Percentiles rank a stretch among this genome's conserved stretches.
Conservation (phyloP, 2,888 invertebrate genomes). For the Nebria brevicollis region DNA sequence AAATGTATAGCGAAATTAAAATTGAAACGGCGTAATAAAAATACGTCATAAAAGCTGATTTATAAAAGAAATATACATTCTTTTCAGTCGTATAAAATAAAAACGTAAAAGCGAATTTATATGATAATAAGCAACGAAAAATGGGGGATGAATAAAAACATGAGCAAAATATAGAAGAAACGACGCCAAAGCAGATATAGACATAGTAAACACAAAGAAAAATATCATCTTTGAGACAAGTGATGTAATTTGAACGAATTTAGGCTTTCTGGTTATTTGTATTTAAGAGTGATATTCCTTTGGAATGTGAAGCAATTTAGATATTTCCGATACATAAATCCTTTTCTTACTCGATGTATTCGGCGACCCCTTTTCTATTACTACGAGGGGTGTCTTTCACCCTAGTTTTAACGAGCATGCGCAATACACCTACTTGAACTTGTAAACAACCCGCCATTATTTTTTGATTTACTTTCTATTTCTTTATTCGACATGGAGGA, state of each 20-base stretch:
- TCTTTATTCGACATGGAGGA: not conserved
- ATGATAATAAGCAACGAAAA: slow-evolving; percentile 33
- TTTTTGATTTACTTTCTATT: slow-evolving; percentile 2
- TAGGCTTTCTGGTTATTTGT: slow-evolving; percentile 18
- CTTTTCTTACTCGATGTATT: slow-evolving; percentile 55
- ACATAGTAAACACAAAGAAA: slow-evolving; percentile 45
- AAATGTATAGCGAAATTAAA: not conserved
- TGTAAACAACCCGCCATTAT: slow-evolving; percentile 39
- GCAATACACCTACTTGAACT: not conserved
- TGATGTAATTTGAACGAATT: slow-evolving; percentile 23
- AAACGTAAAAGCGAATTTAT: slow-evolving; percentile 31
- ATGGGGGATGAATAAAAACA: slow-evolving; percentile 41
- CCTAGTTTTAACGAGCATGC: slow-evolving; percentile 26
- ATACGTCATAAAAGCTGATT: not conserved
- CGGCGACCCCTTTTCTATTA: slow-evolving; percentile 27
- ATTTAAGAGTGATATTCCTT: slow-evolving; percentile 5
- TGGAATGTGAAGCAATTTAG: slow-evolving; percentile 6
- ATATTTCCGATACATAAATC: slow-evolving; percentile 63
- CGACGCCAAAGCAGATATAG: slow-evolving; percentile 38
- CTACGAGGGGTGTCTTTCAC: slow-evolving; percentile 28
- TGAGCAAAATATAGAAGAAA: slow-evolving; percentile 30
- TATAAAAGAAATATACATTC: slow-evolving; percentile 3
- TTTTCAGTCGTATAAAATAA: slow-evolving; percentile 23
- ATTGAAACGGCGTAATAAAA: slow-evolving; percentile 5
- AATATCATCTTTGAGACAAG: slow-evolving; percentile 38